Conservation (phyloP, 2,113 vertebrate genomes). For the Cacatua alba region DNA sequence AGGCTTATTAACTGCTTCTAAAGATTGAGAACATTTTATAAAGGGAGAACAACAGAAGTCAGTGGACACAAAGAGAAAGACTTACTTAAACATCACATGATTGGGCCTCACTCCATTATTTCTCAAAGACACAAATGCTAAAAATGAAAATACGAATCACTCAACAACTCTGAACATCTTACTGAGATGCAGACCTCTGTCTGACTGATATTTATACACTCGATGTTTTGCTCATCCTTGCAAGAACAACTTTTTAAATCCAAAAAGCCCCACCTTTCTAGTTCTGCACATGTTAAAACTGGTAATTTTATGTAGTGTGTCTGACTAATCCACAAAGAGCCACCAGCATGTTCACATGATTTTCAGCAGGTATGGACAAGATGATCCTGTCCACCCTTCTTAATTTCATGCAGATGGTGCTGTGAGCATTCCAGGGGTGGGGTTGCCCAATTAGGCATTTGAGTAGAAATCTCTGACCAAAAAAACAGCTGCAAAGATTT, state of each 20-base stretch:
- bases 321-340: background rate
- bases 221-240: background rate
- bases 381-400: background rate
- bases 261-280: background rate
- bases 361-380: background rate
- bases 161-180: background rate
- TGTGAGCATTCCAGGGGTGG: background rate
- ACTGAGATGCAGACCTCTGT: background rate
- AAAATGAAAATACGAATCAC: background rate
- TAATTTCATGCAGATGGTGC: background rate
- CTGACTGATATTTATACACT: background rate
- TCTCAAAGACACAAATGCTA: background rate
- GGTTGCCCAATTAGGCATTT: background rate
- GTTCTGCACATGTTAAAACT: background rate
- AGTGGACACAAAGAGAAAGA: conserved; percentile 24
- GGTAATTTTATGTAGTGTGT: background rate
- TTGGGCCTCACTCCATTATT: background rate
- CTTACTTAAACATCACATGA: background rate
- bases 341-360: background rate
- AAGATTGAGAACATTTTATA: conserved; percentile 59
- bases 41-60: conserved; percentile 57
- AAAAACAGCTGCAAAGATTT: background rate
- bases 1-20: conserved; percentile 41
- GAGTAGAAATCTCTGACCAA: background rate
- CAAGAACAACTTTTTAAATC: background rate